Percentiles rank a stretch among this genome's conserved stretches.
phyloP scores from a whole-genome alignment of 2,797 vertebrate species.

The Microctenopoma stevenorrisi region DNA sequence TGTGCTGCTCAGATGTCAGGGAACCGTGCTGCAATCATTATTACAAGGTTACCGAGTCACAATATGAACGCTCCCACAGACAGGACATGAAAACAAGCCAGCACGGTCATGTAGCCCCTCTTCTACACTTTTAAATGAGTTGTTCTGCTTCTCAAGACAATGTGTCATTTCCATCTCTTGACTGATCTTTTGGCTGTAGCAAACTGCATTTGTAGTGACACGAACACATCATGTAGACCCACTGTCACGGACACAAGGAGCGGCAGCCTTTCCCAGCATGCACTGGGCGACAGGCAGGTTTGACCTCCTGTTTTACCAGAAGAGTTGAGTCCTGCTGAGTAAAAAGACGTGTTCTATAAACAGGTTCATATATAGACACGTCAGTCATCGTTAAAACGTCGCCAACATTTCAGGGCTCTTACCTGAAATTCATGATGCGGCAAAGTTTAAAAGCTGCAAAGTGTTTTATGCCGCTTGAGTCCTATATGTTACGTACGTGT shows the following conservation, averaged over 20 bases:
- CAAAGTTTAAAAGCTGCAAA: slow-evolving; percentile 44
- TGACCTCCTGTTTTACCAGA: background rate
- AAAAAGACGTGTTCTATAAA: slow-evolving; percentile 6
- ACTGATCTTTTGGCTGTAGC: background rate
- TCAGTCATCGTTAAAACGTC: slow-evolving; percentile 27
- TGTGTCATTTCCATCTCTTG: slow-evolving; percentile 8
- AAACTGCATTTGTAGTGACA: slow-evolving; percentile 7
- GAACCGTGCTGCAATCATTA: slow-evolving; percentile 34
- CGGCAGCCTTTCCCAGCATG: slow-evolving; percentile 36
- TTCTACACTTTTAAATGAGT: slow-evolving; percentile 8
- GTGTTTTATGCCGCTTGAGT: slow-evolving; percentile 52
- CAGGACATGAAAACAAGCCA: slow-evolving; percentile 3
- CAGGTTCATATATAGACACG: background rate
- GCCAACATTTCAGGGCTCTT: slow-evolving; percentile 38
- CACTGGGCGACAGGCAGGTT: slow-evolving; percentile 18
- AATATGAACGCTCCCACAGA: slow-evolving; percentile 39
- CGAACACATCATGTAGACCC: slow-evolving; percentile 1
- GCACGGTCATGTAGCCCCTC: slow-evolving; percentile 8
- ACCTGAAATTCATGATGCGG: slow-evolving; percentile 56
- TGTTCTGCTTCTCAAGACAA: background rate
- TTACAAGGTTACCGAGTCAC: slow-evolving; percentile 50
- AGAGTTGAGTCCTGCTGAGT: too few relatives aligned
- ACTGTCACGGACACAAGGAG: slow-evolving; percentile 12
- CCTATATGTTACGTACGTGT: slow-evolving; percentile 62
- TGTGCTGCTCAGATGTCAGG: slow-evolving; percentile 32